Evolutionary conservation across 2,113 vertebrate species (phyloP), one percentile per base, ranked within the genome.

Genomic region (Semicossyphus pulcher): DNA sequence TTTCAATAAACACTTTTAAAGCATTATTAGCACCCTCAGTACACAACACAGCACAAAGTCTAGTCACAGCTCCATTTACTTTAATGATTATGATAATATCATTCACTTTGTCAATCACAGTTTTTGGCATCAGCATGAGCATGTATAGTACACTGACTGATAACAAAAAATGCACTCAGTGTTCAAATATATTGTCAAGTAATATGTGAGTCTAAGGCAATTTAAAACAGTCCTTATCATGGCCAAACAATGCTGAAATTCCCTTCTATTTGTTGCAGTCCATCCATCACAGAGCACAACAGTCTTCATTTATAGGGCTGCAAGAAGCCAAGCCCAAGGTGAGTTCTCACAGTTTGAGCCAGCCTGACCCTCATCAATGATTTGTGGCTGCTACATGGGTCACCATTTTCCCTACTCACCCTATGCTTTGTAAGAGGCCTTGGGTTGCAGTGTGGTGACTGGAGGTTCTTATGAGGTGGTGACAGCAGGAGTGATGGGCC

Each of bases 1-100:
- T 74, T 69, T 68, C 32, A 20, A 56, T 75, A 73, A 76, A 80
- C 59, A 74, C 70, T 65, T 76, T 80, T 26, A 70, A 80, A 80
- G 77, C 83, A 63, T 83, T 74, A 81, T 88, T 83, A 85, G 32
- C 26, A 5, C 31, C n/a, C 23, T 85, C 72, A 85, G 87, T 88
- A 81, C 48, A 47, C 56, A 54, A 65, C 51, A 53, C 45, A 67
- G 37, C 73, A 60, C 45, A 52, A 11, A 42, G 41, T 34, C 36
- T 68, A 64, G 36, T n/a, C 44, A 63, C 60, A 66, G 48, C 53
- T 76, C 52, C 47, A 37, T 67, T 60, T 59, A 32, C 31, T 77
- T 74, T 71, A 79, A 89, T 81, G 76, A 68, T 42, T 18, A 53
- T 53, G 45, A 75, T n/a, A n/a, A n/a, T n/a, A n/a, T n/a, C n/a